Base-by-base conservation (phyloP, 2,888 invertebrate genomes). In the Seira ritae region DNA sequence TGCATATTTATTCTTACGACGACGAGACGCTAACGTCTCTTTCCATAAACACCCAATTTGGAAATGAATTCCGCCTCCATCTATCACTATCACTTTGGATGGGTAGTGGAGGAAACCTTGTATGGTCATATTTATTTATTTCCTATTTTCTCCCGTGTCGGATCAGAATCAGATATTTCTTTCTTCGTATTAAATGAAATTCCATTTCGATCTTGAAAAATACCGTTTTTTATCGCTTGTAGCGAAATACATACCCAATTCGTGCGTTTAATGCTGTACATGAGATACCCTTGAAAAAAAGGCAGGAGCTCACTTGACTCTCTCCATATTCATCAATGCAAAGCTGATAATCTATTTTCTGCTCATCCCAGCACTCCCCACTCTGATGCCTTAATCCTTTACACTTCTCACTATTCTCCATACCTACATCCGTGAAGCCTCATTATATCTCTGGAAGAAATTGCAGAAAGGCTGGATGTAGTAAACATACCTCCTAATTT, bases 281-380 rank as follows among this genome's bases (percentile, higher is more conserved):
- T 68, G 75, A 75, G 80, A 80, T 80, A 60, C 80, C 80, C 70
- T 75, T 80, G 80, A 80, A 74, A 80, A 80, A 75, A 69, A 80
- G n/a, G n/a, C 74, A 80, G 70, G 80, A 70, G 75, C 62, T 69
- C 80, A 80, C 80, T 80, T 75, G 80, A 75, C 80, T 80, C 80
- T 73, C 66, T n/a, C 10, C 68, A 37, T 80, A 73, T 74, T 74
- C 73, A 80, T 73, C 79, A 73, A 79, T 22, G 66, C 67, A 66
- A 55, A 17, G 4, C 19, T 50, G 55, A 46, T 68, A 67, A 75
- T 75, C 75, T 67, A 67, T 79, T 65, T 70, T 66, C 78, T 66
- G 19, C 20, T 55, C 60, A n/a, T n/a, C n/a, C n/a, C n/a, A n/a
- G n/a, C n/a, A n/a, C n/a, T n/a, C n/a, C n/a, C n/a, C n/a, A n/a